phyloP scores from a whole-genome alignment of 2,888 invertebrate species.

The Dolichopus griseipennis region DNA sequence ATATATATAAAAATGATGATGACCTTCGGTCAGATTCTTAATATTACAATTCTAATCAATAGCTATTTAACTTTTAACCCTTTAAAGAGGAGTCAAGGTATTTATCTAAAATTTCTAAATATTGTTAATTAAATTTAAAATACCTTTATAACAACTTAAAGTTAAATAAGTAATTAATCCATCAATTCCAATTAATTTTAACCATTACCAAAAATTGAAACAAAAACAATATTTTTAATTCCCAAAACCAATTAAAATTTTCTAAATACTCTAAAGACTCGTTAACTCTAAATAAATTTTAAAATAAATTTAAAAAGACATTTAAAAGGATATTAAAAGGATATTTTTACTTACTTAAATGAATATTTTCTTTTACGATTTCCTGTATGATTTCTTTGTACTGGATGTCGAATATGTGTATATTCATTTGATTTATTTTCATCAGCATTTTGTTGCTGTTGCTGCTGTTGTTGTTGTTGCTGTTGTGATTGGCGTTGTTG shows the following conservation, averaged over 20 bases:
- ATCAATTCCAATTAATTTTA: background rate
- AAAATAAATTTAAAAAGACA: too few relatives aligned
- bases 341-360: constrained; percentile 43
- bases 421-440: constrained; percentile 9
- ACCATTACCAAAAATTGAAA: too few relatives aligned
- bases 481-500: background rate
- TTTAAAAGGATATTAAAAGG: background rate
- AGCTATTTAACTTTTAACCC: too few relatives aligned
- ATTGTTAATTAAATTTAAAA: too few relatives aligned
- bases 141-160: too few relatives aligned
- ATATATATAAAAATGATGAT: too few relatives aligned
- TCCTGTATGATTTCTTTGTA: constrained; percentile 6
- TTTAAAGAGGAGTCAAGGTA: too few relatives aligned
- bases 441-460: background rate
- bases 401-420: constrained; percentile 15
- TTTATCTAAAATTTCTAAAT: too few relatives aligned
- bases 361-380: constrained; percentile 46
- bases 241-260: background rate
- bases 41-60: too few relatives aligned
- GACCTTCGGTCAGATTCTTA: too few relatives aligned
- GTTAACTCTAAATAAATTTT: background rate
- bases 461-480: constrained; percentile 10
- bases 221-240: background rate
- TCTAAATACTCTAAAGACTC: background rate
- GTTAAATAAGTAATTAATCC: too few relatives aligned